phyloP scores from a whole-genome alignment of 2,888 invertebrate genomes.

The Syritta pipiens region DNA sequence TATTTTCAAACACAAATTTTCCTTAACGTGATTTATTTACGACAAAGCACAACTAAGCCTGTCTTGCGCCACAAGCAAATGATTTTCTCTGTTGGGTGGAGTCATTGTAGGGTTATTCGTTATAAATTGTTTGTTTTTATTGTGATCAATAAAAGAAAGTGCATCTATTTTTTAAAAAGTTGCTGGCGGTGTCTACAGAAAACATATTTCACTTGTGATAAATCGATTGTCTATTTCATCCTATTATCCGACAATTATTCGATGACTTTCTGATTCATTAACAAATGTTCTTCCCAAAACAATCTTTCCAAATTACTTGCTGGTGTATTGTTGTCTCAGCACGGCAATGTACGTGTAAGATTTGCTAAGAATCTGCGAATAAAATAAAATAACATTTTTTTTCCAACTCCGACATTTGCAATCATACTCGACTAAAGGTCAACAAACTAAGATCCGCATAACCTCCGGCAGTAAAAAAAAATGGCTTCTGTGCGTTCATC shows the following conservation, averaged over 20 bases:
- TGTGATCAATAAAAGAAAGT: too few species aligned
- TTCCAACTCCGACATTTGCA: neutral
- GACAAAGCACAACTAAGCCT: too few species aligned
- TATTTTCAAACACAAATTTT: too few species aligned
- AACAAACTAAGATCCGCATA: constrained; percentile 72
- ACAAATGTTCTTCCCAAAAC: neutral
- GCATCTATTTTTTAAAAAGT: too few species aligned
- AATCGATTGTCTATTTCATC: too few species aligned
- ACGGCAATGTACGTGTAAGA: constrained; percentile 73
- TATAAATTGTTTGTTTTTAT: too few species aligned
- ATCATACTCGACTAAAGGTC: constrained; percentile 71
- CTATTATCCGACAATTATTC: neutral
- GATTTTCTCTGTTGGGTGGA: too few species aligned
- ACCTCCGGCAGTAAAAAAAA: constrained; percentile 73
- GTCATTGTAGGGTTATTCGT: too few species aligned
- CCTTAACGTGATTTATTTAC: too few species aligned
- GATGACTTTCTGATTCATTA: neutral
- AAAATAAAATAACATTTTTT: neutral
- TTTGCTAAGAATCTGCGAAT: constrained; percentile 71
- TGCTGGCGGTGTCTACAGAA: too few species aligned
- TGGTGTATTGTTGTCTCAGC: constrained; percentile 72
- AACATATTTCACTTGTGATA: too few species aligned
- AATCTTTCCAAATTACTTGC: neutral
- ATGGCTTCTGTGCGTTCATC: constrained; percentile 70
- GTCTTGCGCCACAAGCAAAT: too few species aligned